Evolutionary conservation across 2,888 invertebrate genomes (phyloP), one percentile per base, ranked within the genome.

Genomic region (Halocaridina rubra): DNA sequence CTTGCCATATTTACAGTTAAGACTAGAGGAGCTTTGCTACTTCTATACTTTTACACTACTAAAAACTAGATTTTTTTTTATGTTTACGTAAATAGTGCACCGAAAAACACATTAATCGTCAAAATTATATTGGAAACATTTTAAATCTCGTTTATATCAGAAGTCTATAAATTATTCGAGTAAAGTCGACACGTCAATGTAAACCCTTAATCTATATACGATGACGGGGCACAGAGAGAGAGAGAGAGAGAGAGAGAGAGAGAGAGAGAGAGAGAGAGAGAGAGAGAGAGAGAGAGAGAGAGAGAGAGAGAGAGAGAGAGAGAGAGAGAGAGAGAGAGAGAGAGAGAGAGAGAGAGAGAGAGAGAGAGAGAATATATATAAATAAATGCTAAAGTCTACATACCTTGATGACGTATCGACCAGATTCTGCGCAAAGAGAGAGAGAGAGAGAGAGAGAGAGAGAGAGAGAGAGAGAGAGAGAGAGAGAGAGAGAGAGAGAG

Each of bases 401-500:
- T 81, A 81, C 81, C 81, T 81, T 81, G 81, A 81, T 81, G 81
- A 81, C 69, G 46, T 81, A 81, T 81, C 76, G 81, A 81, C 81
- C 81, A 32, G 81, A 67, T 75, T 81, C 81, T 81, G 81, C 81
- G 81, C 81, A 76, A 46, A 22, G 19, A 24, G 19, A 19, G 19
- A 61, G 8, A n/a, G 8, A 10, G 10, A 10, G 8, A n/a, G 19
- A 7, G n/a, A 71, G 8, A 22, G 30, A 71, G 32, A 2, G 13
- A 71, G 30, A 33, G 2, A 71, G 71, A 10, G 39, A 5, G 10
- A 4, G 29, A 29, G 29, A 13, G 22, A 19, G 33, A 71, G 7
- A 27, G 39, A n/a, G 19, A 10, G 32, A 10, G 19, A 32, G 32
- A 29, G 32, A 24, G 22, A 19, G 39, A n/a, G 10, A 3, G 16